Conservation (phyloP, 1,140 invertebrate species). For the Atta cephalotes region DNA sequence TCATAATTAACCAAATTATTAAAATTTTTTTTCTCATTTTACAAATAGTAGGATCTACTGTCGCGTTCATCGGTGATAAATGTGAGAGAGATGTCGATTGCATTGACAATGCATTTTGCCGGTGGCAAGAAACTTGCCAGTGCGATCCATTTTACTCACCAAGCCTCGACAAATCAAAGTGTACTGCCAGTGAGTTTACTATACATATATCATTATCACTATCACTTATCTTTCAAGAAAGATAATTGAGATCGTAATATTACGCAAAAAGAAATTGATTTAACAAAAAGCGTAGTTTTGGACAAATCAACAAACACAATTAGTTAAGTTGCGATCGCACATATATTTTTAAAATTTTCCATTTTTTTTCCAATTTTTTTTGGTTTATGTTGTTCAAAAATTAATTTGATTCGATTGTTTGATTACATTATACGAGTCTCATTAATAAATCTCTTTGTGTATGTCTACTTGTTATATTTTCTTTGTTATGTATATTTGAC, state of each 20-base stretch:
- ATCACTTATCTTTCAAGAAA: not conserved
- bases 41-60: not conserved
- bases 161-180: slow-evolving; percentile 60
- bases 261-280: not conserved
- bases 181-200: slow-evolving; percentile 71
- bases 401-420: too few relatives aligned
- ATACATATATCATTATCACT: too few relatives aligned
- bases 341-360: not conserved
- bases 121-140: slow-evolving; percentile 61
- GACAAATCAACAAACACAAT: not conserved
- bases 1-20: not conserved
- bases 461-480: not conserved
- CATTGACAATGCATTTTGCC: slow-evolving; percentile 71
- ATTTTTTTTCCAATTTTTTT: too few relatives aligned
- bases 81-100: slow-evolving; percentile 74
- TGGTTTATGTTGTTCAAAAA: not conserved
- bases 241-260: not conserved
- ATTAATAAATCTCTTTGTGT: not conserved
- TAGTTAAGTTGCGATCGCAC: not conserved
- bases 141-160: slow-evolving; percentile 73
- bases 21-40: not conserved
- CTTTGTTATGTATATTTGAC: too few relatives aligned
- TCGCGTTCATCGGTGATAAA: slow-evolving; percentile 24
- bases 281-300: not conserved
- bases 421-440: not conserved